These are phyloP conservation scores for Nesidiocoris tenuis DNA, from an alignment of 2,888 invertebrate species.

Conservation along the genomic window DNA sequence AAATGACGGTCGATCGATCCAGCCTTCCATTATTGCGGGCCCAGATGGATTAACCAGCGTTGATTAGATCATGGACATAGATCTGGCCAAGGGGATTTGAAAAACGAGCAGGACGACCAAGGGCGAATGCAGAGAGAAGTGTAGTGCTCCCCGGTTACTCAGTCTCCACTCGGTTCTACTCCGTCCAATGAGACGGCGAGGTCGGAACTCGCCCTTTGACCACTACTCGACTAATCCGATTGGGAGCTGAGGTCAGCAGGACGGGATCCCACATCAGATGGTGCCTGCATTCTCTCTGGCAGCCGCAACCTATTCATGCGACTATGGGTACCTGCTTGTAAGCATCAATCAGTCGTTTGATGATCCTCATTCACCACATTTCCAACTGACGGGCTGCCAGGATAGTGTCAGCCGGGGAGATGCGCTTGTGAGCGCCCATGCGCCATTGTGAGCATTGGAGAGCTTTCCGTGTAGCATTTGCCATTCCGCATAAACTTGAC, in stretches of 20 bases:
- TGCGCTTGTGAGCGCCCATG: too few relatives aligned
- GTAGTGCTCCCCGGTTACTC: not conserved
- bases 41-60: too few relatives aligned
- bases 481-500: too few relatives aligned
- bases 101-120: too few relatives aligned
- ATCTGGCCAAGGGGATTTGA: too few relatives aligned
- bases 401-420: too few relatives aligned
- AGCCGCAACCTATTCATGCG: not conserved
- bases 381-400: too few relatives aligned
- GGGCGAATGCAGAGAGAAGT: not conserved
- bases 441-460: too few relatives aligned
- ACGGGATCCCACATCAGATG: not conserved
- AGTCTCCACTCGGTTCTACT: not conserved
- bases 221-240: conserved; percentile 28
- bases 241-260: conserved; percentile 35
- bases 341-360: not conserved
- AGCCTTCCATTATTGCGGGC: too few relatives aligned
- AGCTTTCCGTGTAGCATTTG: too few relatives aligned
- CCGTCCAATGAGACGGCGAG: not conserved
- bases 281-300: not conserved
- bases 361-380: not conserved
- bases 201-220: conserved; percentile 28
- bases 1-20: too few relatives aligned
- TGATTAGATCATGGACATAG: too few relatives aligned
- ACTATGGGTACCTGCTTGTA: not conserved